Evolutionary conservation across 2,113 vertebrate genomes (phyloP).

Genomic region (Dendropsophus ebraccatus): DNA sequence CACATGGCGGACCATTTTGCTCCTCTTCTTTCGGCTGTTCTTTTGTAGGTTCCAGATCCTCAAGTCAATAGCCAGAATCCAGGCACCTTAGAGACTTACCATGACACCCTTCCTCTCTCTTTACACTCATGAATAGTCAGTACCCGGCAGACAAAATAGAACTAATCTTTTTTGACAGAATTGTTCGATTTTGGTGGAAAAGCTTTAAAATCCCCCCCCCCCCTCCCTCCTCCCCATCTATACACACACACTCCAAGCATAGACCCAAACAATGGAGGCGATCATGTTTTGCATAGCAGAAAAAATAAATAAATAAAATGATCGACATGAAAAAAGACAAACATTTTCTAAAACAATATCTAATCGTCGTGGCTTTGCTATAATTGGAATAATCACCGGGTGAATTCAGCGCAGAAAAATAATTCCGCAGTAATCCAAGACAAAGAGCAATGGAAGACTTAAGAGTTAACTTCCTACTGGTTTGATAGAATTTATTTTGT

Average conservation of each 20-base stretch:
- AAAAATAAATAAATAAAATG: conserved; percentile 60
- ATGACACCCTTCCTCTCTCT: conserved; percentile 82
- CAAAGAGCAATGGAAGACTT: conserved; percentile 14
- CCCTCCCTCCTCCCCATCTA: neutral
- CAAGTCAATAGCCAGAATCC: conserved; percentile 82
- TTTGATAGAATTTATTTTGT: conserved; percentile 8
- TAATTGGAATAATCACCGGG: neutral
- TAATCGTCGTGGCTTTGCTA: neutral
- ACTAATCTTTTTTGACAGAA: conserved; percentile 90
- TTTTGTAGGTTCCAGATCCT: conserved; percentile 79
- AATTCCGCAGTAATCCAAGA: neutral
- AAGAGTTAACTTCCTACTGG: conserved; percentile 27
- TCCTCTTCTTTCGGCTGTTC: conserved; percentile 80
- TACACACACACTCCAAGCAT: conserved; percentile 61
- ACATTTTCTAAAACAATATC: conserved; percentile 4
- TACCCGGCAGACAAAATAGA: conserved; percentile 86
- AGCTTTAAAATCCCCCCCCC: conserved; percentile 73
- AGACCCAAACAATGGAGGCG: conserved; percentile 75
- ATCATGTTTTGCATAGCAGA: conserved; percentile 68
- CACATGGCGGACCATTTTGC: conserved; percentile 80
- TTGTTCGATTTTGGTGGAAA: conserved; percentile 84
- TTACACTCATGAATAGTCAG: conserved; percentile 88
- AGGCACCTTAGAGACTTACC: conserved; percentile 83
- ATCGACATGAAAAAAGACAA: conserved; percentile 4
- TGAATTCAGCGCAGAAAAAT: neutral